Evolutionary conservation across 2,888 invertebrate genomes (phyloP).

Genomic region (Torymus aiolomorphi): DNA sequence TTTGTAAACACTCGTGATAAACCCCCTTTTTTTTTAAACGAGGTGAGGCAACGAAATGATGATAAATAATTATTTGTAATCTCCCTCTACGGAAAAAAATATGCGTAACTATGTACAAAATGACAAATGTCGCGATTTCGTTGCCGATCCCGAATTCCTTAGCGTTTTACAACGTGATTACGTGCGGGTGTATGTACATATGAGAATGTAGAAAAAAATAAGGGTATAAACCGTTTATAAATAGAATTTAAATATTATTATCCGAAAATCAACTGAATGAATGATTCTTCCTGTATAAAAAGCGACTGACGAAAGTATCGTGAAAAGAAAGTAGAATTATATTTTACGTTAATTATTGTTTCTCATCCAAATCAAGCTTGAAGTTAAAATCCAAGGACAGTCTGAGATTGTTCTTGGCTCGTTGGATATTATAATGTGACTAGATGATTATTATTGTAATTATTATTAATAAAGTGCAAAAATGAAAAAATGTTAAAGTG

Average conservation of each 20-base stretch:
- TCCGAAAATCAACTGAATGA: constrained; percentile 50
- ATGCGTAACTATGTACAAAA: constrained; percentile 32
- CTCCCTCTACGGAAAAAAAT: constrained; percentile 19
- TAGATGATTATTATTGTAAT: constrained; percentile 22
- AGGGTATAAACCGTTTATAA: constrained; percentile 33
- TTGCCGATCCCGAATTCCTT: constrained; percentile 41
- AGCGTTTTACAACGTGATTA: constrained; percentile 24
- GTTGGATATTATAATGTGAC: constrained; percentile 41
- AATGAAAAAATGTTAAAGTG: constrained; percentile 1
- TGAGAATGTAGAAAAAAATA: constrained; percentile 8
- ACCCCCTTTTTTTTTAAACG: constrained; percentile 29
- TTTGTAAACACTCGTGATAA: constrained; percentile 14
- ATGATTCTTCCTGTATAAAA: constrained; percentile 57
- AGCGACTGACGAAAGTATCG: constrained; percentile 39
- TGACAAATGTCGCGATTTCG: constrained; percentile 28
- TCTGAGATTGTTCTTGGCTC: constrained; percentile 34
- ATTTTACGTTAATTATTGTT: constrained; percentile 39
- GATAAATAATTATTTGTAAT: constrained; percentile 35
- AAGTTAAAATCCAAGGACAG: constrained; percentile 46
- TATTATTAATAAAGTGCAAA: constrained; percentile 43
- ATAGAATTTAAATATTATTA: constrained; percentile 42
- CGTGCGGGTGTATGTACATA: constrained; percentile 50
- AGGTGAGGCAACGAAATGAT: constrained; percentile 42
- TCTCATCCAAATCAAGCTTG: constrained; percentile 43
- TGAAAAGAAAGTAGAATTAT: constrained; percentile 39